These are phyloP conservation scores for Myrmophylax atrothorax DNA, from an alignment of 2,113 vertebrate genomes.

Conservation along the genomic window DNA sequence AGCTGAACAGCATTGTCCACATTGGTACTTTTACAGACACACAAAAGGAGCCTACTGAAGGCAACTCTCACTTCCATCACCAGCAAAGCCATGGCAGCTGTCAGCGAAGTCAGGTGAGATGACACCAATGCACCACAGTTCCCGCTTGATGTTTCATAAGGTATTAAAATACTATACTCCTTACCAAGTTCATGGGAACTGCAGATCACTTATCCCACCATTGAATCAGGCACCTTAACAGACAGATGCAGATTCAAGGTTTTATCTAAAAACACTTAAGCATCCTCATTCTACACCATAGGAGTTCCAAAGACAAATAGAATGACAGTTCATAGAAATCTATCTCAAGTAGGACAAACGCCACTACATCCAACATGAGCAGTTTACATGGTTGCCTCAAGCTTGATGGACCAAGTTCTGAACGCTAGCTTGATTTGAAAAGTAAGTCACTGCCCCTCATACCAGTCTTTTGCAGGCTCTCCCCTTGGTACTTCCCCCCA, in stretches of 20 bases:
- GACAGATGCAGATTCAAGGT: neutral
- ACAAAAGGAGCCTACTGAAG: neutral
- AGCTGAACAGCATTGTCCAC: neutral
- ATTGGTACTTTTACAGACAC: neutral
- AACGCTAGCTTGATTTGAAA: neutral
- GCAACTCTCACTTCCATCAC: neutral
- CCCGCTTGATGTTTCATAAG: neutral
- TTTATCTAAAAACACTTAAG: neutral
- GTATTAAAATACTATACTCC: neutral
- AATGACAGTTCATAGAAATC: neutral
- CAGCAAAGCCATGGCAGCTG: neutral
- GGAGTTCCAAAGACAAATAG: neutral
- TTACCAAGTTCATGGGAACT: neutral
- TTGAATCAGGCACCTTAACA: neutral
- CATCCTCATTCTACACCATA: neutral
- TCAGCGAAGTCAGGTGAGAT: neutral
- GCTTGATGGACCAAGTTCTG: neutral
- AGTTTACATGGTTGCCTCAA: neutral
- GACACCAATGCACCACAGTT: neutral
- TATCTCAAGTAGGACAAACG: neutral
- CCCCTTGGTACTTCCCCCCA: neutral
- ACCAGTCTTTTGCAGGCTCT: neutral
- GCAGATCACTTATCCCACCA: neutral
- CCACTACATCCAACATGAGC: neutral
- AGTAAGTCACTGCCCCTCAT: neutral